Evolutionary conservation across 1,140 invertebrate genomes (phyloP), one percentile per base, ranked within the genome.

Genomic region (Drosophila kohkoa): DNA sequence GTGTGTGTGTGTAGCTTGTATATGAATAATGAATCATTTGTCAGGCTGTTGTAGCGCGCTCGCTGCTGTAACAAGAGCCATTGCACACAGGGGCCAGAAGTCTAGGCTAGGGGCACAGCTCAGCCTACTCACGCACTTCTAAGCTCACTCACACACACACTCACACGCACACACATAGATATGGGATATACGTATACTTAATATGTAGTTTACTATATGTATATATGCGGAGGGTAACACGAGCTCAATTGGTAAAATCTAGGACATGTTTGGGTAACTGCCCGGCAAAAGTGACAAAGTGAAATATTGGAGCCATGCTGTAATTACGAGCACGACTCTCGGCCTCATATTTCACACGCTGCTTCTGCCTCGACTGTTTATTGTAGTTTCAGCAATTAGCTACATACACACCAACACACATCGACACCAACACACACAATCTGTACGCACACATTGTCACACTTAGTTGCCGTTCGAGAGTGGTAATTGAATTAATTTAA

Each of bases 401-500:
- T 32, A 63, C 51, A 65, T 25, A 76, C 55, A 55, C 45, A 55
- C 52, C 35, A 0, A 48, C 7, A 65, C 46, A 60, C 30, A 63
- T 51, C 46, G 45, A 63, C 51, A 45, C 48, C 25, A 35, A 28
- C 4, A 43, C 20, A 25, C 20, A 25, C 20, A 48, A 63, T 45
- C 52, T 13, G 46, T 30, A 30, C 11, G 32, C 58, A 62, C 58
- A 69, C 38, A 77, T 43, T 63, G 55, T 41, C 52, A 73, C 76
- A 79, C 66, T 88, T 92, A 92, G 90, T 79, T 86, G 75, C 68
- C 83, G 77, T 85, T 88, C 90, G 82, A 91, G 91, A 91, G 89
- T 91, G 82, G 90, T 92, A 92, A 92, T 92, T 92, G 92, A 92
- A 91, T 91, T 87, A 92, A 92, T 92, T 92, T 88, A 92, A 97